These are phyloP conservation scores for Macrobrachium nipponense DNA, from an alignment of 1,140 invertebrate genomes.

Conservation along the genomic window DNA sequence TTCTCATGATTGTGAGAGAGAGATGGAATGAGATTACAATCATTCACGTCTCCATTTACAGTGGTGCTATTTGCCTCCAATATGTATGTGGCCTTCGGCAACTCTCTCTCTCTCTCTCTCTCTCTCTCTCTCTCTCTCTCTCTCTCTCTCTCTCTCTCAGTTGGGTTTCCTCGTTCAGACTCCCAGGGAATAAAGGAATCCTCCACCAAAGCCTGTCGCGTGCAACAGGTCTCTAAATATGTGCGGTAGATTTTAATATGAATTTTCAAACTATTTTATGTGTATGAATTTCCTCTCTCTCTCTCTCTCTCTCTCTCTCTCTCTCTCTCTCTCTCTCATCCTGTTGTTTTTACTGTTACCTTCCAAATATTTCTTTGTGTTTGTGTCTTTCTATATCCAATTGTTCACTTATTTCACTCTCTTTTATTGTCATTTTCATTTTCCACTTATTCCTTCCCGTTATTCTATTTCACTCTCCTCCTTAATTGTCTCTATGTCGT, in stretches of 20 bases:
- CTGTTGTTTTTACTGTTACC: background rate
- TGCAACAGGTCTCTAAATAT: too few relatives aligned
- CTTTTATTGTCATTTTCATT: background rate
- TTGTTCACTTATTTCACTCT: background rate
- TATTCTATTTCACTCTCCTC: background rate
- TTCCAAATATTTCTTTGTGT: background rate
- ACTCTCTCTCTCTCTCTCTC: conserved; percentile 14
- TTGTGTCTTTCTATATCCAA: background rate
- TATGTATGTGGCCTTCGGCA: too few relatives aligned
- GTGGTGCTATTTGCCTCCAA: too few relatives aligned
- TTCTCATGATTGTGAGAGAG: too few relatives aligned
- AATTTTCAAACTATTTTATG: too few relatives aligned
- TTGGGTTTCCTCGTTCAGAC: too few relatives aligned
- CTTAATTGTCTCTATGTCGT: background rate
- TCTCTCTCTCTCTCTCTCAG: background rate
- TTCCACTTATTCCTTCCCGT: background rate
- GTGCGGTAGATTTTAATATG: too few relatives aligned
- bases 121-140: conserved; percentile 18
- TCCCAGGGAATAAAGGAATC: too few relatives aligned
- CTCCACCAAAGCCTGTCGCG: too few relatives aligned
- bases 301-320: conserved; percentile 2
- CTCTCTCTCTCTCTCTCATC: conserved; percentile 4
- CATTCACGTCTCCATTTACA: too few relatives aligned
- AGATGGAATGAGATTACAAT: too few relatives aligned
- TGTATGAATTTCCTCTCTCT: background rate